A percentile compares a stretch with the other conserved stretches of the same genome.
phyloP scores from a whole-genome alignment of 35 echinoderm and acorn worm genomes.

The Amphiura filiformis region DNA sequence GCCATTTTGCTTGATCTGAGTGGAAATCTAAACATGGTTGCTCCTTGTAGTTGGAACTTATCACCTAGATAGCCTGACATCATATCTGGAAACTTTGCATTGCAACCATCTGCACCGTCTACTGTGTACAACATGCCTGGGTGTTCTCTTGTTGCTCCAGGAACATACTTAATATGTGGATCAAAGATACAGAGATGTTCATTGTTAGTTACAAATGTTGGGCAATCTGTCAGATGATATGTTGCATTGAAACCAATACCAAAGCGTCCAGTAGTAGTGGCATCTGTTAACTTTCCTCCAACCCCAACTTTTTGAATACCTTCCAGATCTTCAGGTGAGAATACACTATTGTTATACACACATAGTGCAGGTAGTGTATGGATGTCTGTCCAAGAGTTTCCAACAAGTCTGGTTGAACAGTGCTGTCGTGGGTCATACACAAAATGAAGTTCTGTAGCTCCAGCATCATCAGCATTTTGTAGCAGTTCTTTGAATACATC shows the following conservation, averaged over 20 bases:
- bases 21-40: slow-evolving; percentile 63
- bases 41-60: not conserved
- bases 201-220: slow-evolving; percentile 51
- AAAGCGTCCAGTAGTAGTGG: slow-evolving; percentile 50
- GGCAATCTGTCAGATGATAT: slow-evolving; percentile 79
- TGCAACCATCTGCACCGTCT: not conserved
- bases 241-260: slow-evolving; percentile 66
- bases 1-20: not conserved
- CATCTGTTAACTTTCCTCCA: slow-evolving; percentile 47
- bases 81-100: slow-evolving; percentile 27
- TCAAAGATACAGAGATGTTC: slow-evolving; percentile 60
- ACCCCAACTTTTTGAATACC: slow-evolving; percentile 71
- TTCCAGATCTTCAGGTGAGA: slow-evolving; percentile 56
- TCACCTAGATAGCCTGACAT: slow-evolving; percentile 36
- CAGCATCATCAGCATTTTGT: slow-evolving; percentile 96
- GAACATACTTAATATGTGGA: slow-evolving; percentile 44
- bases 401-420: not conserved
- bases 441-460: slow-evolving; percentile 86
- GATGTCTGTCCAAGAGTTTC: not conserved
- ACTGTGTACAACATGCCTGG: slow-evolving; percentile 37
- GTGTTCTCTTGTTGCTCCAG: slow-evolving; percentile 6
- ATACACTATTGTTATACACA: slow-evolving; percentile 68
- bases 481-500: slow-evolving; percentile 85
- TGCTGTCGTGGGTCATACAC: slow-evolving; percentile 68
- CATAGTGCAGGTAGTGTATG: slow-evolving; percentile 50